phyloP scores from a whole-genome alignment of 2,113 vertebrate genomes.

The Crotalus tigris region DNA sequence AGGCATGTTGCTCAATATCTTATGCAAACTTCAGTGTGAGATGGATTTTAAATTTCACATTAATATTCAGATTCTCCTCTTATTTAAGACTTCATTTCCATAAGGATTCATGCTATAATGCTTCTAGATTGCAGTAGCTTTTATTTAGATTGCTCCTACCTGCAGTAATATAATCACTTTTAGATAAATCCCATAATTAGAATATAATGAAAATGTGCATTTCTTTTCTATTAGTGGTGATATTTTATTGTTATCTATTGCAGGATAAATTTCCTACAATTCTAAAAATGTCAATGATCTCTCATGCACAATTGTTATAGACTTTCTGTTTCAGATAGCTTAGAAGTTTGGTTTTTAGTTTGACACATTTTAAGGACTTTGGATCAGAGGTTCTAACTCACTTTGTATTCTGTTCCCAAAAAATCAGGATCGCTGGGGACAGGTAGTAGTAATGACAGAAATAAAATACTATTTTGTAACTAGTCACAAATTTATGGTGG shows the following conservation, averaged over 20 bases:
- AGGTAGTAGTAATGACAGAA: not conserved
- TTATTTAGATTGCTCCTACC: conserved; percentile 19
- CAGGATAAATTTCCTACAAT: conserved; percentile 20
- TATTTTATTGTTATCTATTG: conserved; percentile 16
- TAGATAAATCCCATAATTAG: conserved; percentile 36
- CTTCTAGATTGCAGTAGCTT: conserved; percentile 25
- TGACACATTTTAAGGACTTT: not conserved
- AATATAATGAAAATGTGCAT: not conserved
- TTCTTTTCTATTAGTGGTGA: conserved; percentile 19
- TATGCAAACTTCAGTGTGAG: conserved; percentile 28
- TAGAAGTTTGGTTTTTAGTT: not conserved
- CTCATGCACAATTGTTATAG: not conserved
- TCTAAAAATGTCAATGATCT: not conserved
- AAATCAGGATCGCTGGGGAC: not conserved
- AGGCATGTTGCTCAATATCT: conserved; percentile 17
- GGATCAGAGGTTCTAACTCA: not conserved
- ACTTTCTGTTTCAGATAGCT: not conserved
- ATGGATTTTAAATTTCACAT: conserved; percentile 33
- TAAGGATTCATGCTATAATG: conserved; percentile 20
- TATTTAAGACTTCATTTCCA: conserved; percentile 47
- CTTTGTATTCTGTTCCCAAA: not conserved
- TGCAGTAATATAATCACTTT: conserved; percentile 38
- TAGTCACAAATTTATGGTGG: not conserved
- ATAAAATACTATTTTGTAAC: not conserved
- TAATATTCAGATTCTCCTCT: conserved; percentile 42